Conservation (phyloP, 2,113 vertebrate genomes). For the Macroglossus sobrinus region DNA sequence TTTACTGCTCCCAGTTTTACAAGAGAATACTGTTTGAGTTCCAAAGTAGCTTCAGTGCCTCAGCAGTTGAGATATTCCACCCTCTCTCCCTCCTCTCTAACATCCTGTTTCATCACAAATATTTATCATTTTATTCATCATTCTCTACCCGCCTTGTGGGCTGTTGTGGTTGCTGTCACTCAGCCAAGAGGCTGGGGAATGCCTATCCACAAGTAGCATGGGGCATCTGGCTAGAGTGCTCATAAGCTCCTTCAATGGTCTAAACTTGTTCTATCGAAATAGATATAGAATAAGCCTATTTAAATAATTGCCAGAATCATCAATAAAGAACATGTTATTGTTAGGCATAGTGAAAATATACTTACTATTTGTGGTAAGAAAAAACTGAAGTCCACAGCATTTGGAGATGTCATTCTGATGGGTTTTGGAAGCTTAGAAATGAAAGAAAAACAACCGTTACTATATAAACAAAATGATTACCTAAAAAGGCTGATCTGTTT, state of each 20-base stretch:
- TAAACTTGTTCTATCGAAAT: not conserved
- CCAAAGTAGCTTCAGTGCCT: not conserved
- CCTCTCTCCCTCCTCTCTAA: not conserved
- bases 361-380: not conserved
- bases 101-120: constrained; percentile 66
- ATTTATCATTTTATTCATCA: constrained; percentile 62
- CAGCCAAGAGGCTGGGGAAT: constrained; percentile 45
- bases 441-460: constrained; percentile 7
- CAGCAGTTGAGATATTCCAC: not conserved
- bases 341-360: not conserved
- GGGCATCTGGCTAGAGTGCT: not conserved
- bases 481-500: not conserved
- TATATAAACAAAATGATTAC: not conserved
- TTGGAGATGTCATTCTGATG: not conserved
- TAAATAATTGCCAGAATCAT: not conserved
- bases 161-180: constrained; percentile 53
- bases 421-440: not conserved
- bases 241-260: not conserved
- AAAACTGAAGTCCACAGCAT: not conserved
- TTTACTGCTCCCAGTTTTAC: not conserved
- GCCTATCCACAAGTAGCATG: not conserved
- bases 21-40: not conserved
- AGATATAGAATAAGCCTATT: not conserved
- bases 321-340: not conserved
- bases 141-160: constrained; percentile 8